Evolutionary conservation across 2,888 invertebrate genomes (phyloP), one percentile per base, ranked within the genome.

Genomic region (Philonicus albiceps): DNA sequence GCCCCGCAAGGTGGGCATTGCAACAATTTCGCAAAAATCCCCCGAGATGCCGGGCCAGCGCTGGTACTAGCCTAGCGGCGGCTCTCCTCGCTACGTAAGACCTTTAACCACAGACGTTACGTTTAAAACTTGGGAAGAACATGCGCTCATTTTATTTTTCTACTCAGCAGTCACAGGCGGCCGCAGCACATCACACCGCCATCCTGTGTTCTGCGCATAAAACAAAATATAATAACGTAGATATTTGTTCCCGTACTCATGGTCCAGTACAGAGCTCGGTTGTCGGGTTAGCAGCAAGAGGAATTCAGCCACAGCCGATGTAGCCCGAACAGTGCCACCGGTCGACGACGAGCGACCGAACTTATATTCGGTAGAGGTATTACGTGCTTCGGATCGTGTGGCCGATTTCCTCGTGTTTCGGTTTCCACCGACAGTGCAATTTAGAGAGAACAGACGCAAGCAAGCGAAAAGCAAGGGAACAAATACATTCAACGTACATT

Each of bases 391-490:
- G 88, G 86, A 27, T 43, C 11, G 85, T 87, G 87, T 89, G 90
- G 88, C 88, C 88, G 88, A 89, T 89, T 90, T 90, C 89, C 89
- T 89, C 90, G 90, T 88, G 86, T 89, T 88, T 85, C 88, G 87
- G 78, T 88, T 90, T 90, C 90, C 89, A 89, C 88, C 89, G 89
- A 88, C 89, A 89, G 88, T 89, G 88, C 89, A 89, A 89, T 89
- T 89, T 89, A 89, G 89, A 89, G 89, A 89, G 89, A 90, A 89
- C 89, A 89, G 89, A 89, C 89, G 90, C 90, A 90, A 89, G 89
- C 89, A 89, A 90, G 89, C 89, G 90, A 90, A 89, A 89, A 89
- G 89, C 89, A 89, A 89, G 90, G 89, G 89, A 89, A 89, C 89
- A 89, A 88, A 89, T 88, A 89, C 89, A 89, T 88, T 88, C 87